Percentiles rank a stretch among this genome's conserved stretches.
Conservation (phyloP, 2,797 vertebrate genomes). For the Alosa sapidissima region DNA sequence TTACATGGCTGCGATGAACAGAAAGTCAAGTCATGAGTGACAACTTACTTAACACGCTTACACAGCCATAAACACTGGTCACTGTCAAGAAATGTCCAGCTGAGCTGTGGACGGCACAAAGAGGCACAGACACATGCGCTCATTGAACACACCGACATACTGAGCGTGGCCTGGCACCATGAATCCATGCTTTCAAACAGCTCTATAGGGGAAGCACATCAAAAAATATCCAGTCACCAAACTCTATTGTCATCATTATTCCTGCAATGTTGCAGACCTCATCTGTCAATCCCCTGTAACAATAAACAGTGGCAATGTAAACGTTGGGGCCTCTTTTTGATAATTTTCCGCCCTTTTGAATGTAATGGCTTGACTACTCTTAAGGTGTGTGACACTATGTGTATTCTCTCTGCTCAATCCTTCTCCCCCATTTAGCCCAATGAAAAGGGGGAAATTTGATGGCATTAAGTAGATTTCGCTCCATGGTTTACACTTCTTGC, state of each 20-base stretch:
- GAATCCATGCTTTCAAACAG: neutral
- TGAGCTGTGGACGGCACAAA: neutral
- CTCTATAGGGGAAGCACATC: neutral
- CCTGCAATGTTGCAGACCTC: neutral
- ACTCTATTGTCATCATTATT: neutral
- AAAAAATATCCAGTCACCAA: neutral
- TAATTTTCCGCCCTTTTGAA: conserved; percentile 73
- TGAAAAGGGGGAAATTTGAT: conserved; percentile 74
- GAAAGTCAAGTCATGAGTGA: neutral
- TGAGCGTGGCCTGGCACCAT: neutral
- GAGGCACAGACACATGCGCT: neutral
- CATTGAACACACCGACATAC: neutral
- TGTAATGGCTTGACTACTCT: conserved; percentile 58
- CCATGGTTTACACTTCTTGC: conserved; percentile 77
- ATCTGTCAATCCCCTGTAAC: conserved; percentile 24
- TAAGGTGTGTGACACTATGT: conserved; percentile 38
- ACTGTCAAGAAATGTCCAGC: neutral
- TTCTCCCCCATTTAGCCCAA: conserved; percentile 74
- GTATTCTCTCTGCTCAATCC: conserved; percentile 76
- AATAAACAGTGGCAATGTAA: conserved; percentile 67
- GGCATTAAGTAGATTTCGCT: conserved; percentile 81
- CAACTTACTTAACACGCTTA: neutral
- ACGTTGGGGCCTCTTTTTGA: conserved; percentile 72
- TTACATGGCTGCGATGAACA: neutral
- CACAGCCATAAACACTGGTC: neutral